Evolutionary conservation across 1,140 invertebrate genomes (phyloP), one percentile per base, ranked within the genome.

Genomic region (Neodiprion fabricii): DNA sequence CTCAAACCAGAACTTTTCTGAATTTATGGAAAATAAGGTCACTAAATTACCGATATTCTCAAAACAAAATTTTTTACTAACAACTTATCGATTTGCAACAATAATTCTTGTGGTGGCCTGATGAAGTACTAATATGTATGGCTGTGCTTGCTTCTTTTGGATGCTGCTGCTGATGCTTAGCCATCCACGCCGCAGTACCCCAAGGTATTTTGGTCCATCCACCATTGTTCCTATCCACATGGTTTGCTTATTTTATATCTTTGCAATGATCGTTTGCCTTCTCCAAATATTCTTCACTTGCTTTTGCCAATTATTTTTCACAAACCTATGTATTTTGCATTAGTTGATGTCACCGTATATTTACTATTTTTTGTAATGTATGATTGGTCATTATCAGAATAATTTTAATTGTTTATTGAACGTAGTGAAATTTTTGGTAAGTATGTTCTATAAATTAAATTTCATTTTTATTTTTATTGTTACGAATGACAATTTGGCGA

Each of bases 131-230:
- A 61, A 61, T 17, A 61, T 61, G 76, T 77, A 73, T 74, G 76
- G 72, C 73, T 72, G 67, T 74, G 49, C 73, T 70, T 71, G 75
- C 75, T 49, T 71, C 69, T 72, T 68, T 72, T 75, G 78, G 76
- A 79, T 79, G 78, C 78, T 79, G 78, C 78, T 72, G 66, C 74
- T 67, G 72, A 61, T 61, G 53, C 53, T 61, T 61, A 7, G 53
- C 71, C 70, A 70, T 71, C 74, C 21, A 65, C 23, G 76, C 74
- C 49, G 65, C 80, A 84, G 83, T 84, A 84, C 78, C 72, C 79
- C 72, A 84, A 84, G 83, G 83, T 84, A 84, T 67, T 23, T 69
- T 69, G 5, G 21, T 23, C 67, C 17, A 12, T 69, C 21, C 40
- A 14, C 40, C 21, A 14, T 14, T 10, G 14, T 69, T 69, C 40